A percentile compares a stretch with the other conserved stretches of the same genome.
Conservation (phyloP, 2,113 vertebrate genomes). For the Ailurus styani region DNA sequence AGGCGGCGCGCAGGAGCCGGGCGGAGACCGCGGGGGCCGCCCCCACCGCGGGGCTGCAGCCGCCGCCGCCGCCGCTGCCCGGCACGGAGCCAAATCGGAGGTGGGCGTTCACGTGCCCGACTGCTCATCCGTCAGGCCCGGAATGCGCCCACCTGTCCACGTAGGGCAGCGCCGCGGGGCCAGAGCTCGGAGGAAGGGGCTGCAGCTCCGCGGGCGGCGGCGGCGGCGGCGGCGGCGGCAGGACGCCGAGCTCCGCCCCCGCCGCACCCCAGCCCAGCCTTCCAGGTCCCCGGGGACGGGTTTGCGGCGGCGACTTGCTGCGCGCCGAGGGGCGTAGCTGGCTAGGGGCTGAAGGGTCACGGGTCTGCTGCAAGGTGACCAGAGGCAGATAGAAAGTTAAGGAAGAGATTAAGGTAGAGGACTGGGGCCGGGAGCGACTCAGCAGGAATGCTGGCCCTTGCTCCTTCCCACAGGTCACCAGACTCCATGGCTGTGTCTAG, state of each 20-base stretch:
- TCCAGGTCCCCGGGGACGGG: neutral
- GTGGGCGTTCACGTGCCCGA: neutral
- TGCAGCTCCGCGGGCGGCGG: neutral
- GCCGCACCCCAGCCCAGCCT: neutral
- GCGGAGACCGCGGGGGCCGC: neutral
- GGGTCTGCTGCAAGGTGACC: neutral
- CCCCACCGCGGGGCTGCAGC: neutral
- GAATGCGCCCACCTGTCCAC: neutral
- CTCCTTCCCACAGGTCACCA: neutral
- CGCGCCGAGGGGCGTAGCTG: rapidly evolving
- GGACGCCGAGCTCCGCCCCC: slow-evolving; percentile 43
- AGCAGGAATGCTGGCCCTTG: neutral
- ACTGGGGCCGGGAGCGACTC: neutral
- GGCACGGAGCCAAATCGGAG: neutral
- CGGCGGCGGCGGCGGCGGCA: neutral
- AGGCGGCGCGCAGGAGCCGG: slow-evolving; percentile 12
- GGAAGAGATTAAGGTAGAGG: neutral
- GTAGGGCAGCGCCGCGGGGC: neutral
- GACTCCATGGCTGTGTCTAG: neutral
- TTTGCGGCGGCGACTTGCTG: neutral
- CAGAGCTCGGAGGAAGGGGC: neutral
- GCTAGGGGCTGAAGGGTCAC: neutral
- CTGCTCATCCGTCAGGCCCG: neutral
- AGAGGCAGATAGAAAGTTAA: slow-evolving; percentile 26
- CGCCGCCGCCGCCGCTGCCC: neutral